A percentile compares a stretch with the other conserved stretches of the same genome.
Conservation (phyloP, 2,113 vertebrate genomes). For the Puffinus mauretanicus region DNA sequence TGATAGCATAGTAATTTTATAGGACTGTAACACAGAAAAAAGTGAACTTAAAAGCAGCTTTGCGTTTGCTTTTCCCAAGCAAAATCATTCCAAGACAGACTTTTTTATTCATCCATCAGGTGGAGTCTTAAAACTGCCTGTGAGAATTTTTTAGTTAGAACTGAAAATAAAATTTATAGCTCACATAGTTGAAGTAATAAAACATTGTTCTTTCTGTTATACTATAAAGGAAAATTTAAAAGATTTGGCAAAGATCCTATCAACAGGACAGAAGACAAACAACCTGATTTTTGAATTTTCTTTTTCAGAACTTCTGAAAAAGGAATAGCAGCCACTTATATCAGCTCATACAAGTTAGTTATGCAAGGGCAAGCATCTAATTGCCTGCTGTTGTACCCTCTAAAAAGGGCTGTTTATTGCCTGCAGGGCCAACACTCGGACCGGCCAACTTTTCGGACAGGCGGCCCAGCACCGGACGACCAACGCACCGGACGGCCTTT, state of each 20-base stretch:
- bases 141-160: not conserved
- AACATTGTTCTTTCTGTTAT: not conserved
- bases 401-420: not conserved
- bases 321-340: not conserved
- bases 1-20: not conserved
- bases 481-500: too few relatives aligned
- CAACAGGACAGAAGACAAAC: not conserved
- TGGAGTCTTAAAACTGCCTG: not conserved
- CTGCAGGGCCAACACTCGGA: not conserved
- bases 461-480: too few relatives aligned
- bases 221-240: not conserved
- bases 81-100: not conserved
- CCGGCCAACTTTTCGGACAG: too few relatives aligned
- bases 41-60: not conserved
- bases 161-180: not conserved
- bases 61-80: not conserved
- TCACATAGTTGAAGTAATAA: not conserved
- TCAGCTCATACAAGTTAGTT: not conserved
- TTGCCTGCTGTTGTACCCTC: not conserved
- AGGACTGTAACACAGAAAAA: not conserved
- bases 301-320: not conserved
- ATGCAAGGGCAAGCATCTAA: not conserved
- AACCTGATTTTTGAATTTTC: not conserved
- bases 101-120: not conserved
- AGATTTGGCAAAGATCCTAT: not conserved